Conservation (phyloP, 2,113 vertebrate species). For the Balaeniceps rex region DNA sequence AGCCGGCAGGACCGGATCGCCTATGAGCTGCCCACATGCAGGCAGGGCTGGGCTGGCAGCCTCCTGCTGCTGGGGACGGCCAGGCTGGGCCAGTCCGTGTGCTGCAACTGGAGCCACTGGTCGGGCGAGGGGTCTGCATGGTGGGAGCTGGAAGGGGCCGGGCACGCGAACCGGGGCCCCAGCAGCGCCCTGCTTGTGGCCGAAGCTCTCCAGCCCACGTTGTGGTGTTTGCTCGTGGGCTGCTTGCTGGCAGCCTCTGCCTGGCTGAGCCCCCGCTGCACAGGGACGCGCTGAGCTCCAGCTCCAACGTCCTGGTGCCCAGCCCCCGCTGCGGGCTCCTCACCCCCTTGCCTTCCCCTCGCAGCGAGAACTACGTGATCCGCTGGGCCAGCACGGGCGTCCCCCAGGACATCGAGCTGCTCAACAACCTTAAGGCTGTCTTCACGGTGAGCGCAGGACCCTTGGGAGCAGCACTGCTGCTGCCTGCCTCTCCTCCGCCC, state of each 20-base stretch:
- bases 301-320: background rate
- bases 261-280: background rate
- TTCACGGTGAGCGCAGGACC: slow-evolving; percentile 40
- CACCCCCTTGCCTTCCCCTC: background rate
- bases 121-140: fast-evolving
- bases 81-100: background rate
- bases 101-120: background rate
- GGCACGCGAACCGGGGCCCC: fast-evolving
- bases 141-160: background rate
- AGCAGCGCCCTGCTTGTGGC: background rate
- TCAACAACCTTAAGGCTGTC: slow-evolving; percentile 56
- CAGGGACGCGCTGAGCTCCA: background rate
- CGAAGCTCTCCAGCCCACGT: fast-evolving
- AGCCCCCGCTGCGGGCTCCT: fast-evolving
- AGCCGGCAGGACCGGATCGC: background rate
- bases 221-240: background rate
- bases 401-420: slow-evolving; percentile 60
- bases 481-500: background rate
- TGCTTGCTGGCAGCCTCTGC: background rate
- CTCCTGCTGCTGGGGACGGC: background rate
- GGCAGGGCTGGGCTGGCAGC: background rate
- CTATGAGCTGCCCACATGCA: background rate
- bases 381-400: slow-evolving; percentile 60
- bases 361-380: slow-evolving; percentile 62
- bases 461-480: background rate